Conservation (phyloP, 2,113 vertebrate species). For the Chaetodon trifascialis region DNA sequence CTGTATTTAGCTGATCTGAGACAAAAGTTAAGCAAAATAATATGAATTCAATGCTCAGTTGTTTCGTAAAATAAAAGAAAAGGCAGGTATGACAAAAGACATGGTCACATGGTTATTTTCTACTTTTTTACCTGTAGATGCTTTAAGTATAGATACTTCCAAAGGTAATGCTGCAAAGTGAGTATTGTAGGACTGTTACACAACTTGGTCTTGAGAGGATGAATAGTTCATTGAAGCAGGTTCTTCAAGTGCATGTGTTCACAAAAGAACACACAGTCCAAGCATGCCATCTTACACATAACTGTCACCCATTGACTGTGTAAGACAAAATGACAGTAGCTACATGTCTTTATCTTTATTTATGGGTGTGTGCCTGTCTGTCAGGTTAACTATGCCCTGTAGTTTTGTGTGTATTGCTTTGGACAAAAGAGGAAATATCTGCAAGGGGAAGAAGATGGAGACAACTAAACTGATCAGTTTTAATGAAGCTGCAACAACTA, state of each 20-base stretch:
- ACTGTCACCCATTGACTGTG: neutral
- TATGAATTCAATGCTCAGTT: neutral
- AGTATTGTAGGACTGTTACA: neutral
- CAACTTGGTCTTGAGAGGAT: neutral
- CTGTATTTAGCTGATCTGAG: too few relatives aligned
- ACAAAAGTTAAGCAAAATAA: too few relatives aligned
- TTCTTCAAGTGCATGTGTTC: neutral
- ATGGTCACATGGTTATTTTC: neutral
- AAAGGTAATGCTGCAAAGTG: neutral
- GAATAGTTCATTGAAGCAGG: neutral
- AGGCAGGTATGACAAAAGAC: neutral
- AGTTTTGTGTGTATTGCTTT: neutral
- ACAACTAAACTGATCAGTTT: too few relatives aligned
- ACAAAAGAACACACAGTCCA: slow-evolving; percentile 2
- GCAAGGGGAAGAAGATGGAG: neutral
- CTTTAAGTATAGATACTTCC: neutral
- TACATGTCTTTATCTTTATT: neutral
- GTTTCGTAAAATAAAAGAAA: neutral
- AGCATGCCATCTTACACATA: neutral
- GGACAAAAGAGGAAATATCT: neutral
- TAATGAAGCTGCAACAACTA: too few relatives aligned
- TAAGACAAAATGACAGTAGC: neutral
- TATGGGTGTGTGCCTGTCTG: neutral
- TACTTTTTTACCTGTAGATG: neutral
- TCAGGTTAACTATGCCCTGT: neutral